Conservation (phyloP, 1,140 invertebrate genomes). For the Bombus huntii region DNA sequence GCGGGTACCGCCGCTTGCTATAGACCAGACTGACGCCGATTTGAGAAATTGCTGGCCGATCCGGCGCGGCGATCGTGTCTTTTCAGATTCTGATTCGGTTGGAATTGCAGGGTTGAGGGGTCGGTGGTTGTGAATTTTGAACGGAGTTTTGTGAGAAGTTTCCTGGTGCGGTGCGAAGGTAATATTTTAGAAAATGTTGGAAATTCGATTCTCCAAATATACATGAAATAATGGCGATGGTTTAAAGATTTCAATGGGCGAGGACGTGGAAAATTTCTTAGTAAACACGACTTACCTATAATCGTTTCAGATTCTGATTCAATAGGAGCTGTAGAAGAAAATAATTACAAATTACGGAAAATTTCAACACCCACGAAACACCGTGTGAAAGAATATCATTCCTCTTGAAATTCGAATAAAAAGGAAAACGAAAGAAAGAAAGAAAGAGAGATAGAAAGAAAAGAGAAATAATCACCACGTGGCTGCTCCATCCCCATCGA, state of each 20-base stretch:
- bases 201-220: background rate
- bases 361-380: background rate
- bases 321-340: background rate
- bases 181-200: background rate
- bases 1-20: background rate
- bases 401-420: background rate
- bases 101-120: background rate
- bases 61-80: background rate
- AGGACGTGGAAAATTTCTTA: too few relatives aligned
- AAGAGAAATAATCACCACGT: background rate
- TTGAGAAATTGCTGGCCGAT: background rate
- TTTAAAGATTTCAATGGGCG: too few relatives aligned
- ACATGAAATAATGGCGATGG: background rate
- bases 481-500: background rate
- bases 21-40: background rate
- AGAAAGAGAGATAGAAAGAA: background rate
- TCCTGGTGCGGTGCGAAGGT: too few relatives aligned
- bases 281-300: too few relatives aligned
- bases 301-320: too few relatives aligned
- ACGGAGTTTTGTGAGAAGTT: background rate
- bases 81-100: background rate
- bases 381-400: background rate
- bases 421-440: background rate
- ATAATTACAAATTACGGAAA: background rate
- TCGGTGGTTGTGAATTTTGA: background rate